Conservation (phyloP, 2,888 invertebrate genomes). For the Agriotes lineatus region DNA sequence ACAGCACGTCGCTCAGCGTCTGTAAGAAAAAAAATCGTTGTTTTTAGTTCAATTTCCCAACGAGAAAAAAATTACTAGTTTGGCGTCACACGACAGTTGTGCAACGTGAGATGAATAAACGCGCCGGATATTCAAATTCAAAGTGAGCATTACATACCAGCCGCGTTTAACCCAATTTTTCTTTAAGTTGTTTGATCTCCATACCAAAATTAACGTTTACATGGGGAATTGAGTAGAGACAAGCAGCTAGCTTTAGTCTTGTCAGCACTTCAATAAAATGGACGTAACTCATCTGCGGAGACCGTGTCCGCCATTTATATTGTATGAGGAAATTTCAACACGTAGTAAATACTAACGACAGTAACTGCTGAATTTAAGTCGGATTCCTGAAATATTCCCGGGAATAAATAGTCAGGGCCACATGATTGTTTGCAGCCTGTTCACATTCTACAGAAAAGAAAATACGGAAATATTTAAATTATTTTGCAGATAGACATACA, state of each 20-base stretch:
- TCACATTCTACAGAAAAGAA: not conserved
- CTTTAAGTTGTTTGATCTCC: not conserved
- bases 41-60: too few species aligned
- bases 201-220: conserved; percentile 10
- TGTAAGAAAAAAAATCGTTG: too few species aligned
- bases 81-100: too few species aligned
- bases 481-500: too few species aligned
- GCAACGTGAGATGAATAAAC: too few species aligned
- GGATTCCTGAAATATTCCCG: not conserved
- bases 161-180: not conserved
- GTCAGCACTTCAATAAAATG: conserved; percentile 14
- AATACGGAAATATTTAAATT: not conserved
- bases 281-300: conserved; percentile 6
- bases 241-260: not conserved
- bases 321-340: conserved; percentile 3
- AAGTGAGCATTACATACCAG: too few species aligned
- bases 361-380: conserved; percentile 15
- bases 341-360: conserved; percentile 16
- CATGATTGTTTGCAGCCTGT: not conserved
- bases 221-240: not conserved
- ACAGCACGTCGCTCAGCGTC: too few species aligned
- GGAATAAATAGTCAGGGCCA: not conserved
- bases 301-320: conserved; percentile 14
- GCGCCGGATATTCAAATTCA: too few species aligned
- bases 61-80: too few species aligned